Percentiles rank a stretch among this genome's conserved stretches.
Evolutionary conservation across 2,113 vertebrate genomes (phyloP).

Genomic region (Zosterops lateralis): DNA sequence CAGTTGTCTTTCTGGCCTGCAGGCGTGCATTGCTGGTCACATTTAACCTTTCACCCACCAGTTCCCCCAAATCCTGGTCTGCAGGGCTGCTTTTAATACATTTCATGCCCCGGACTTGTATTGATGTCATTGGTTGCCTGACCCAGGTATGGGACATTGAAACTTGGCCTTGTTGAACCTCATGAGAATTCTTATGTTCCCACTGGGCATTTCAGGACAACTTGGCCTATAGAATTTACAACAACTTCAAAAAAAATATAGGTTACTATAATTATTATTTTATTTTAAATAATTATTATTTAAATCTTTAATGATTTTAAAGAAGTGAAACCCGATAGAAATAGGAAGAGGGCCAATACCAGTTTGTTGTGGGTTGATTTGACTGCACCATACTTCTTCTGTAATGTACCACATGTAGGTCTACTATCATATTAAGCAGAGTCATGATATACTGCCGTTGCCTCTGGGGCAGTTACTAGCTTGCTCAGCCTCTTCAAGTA

Average conservation of each 20-base stretch:
- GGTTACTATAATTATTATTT: not conserved
- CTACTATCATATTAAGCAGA: not conserved
- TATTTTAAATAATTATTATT: not conserved
- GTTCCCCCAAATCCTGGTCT: not conserved
- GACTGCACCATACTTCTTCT: not conserved
- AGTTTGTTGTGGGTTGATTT: not conserved
- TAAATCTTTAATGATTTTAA: not conserved
- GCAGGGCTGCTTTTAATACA: not conserved
- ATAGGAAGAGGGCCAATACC: not conserved
- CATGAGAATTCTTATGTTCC: not conserved
- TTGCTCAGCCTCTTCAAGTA: not conserved
- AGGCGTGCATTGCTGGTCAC: rapidly evolving
- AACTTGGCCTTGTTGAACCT: not conserved
- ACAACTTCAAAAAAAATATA: not conserved
- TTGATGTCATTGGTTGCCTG: not conserved
- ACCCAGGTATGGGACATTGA: not conserved
- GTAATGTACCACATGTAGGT: not conserved
- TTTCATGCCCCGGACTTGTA: not conserved
- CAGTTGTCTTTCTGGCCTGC: not conserved
- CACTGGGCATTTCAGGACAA: not conserved
- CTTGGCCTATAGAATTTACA: not conserved
- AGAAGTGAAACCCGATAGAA: not conserved
- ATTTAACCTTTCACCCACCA: not conserved
- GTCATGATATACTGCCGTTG: not conserved
- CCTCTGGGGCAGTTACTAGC: not conserved